Evolutionary conservation across 2,888 invertebrate genomes (phyloP).

Genomic region (Tachina fera): DNA sequence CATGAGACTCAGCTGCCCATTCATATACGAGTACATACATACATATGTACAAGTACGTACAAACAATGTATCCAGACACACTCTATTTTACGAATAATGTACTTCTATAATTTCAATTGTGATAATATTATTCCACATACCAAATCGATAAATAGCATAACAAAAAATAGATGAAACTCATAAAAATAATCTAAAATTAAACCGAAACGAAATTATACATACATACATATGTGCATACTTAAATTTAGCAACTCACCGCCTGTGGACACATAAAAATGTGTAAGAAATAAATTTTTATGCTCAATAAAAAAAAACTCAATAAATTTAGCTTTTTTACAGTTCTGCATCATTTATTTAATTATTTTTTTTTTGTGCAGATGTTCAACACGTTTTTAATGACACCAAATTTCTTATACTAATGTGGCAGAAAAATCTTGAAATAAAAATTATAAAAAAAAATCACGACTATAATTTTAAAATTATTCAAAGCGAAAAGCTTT

Average conservation of each 20-base stretch:
- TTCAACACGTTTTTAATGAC: conserved; percentile 59
- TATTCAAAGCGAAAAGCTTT: neutral
- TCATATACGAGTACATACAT: no score
- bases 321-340: conserved; percentile 7
- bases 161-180: no score
- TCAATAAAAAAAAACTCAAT: conserved; percentile 1
- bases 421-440: neutral
- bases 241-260: neutral
- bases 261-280: neutral
- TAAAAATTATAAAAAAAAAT: conserved; percentile 1
- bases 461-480: conserved; percentile 22
- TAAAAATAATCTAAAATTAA: no score
- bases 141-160: no score
- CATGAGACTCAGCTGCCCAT: no score
- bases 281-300: neutral
- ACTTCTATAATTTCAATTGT: no score
- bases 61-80: no score
- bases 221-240: neutral
- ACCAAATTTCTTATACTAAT: conserved; percentile 17
- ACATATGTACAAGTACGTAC: no score
- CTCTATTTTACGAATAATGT: no score
- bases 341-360: conserved; percentile 25
- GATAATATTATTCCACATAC: no score
- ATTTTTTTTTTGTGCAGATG: conserved; percentile 29
- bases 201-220: no score